Evolutionary conservation across 1,140 invertebrate genomes (phyloP).

Genomic region (Pseudomyrmex cubaensis): DNA sequence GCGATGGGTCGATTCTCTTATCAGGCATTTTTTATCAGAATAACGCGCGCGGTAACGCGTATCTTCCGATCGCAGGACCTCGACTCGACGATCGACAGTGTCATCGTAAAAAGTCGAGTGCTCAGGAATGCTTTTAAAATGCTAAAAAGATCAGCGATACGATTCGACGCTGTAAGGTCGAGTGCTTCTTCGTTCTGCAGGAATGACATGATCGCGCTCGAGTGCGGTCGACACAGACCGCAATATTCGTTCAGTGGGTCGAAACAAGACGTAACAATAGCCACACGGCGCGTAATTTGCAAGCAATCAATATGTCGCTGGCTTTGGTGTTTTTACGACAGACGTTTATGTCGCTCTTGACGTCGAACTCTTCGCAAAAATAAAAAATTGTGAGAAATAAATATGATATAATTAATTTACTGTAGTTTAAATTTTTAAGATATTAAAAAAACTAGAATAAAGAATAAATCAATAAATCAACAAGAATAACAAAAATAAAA

Average conservation of each 20-base stretch:
- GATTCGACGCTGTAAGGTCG: constrained; percentile 23
- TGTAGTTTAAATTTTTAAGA: too few species aligned
- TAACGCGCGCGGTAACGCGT: constrained; percentile 57
- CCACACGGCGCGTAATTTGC: not conserved
- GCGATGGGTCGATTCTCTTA: constrained; percentile 60
- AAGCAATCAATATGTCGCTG: constrained; percentile 28
- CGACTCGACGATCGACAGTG: constrained; percentile 56
- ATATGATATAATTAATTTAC: too few species aligned
- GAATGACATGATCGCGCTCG: not conserved
- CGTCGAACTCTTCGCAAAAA: too few species aligned
- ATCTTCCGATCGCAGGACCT: constrained; percentile 55
- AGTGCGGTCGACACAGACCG: constrained; percentile 30
- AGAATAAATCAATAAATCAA: too few species aligned
- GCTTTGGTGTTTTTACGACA: not conserved
- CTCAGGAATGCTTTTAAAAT: constrained; percentile 75
- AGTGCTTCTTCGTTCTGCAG: constrained; percentile 34
- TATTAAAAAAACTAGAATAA: too few species aligned
- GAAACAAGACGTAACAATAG: constrained; percentile 40
- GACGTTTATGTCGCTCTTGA: not conserved
- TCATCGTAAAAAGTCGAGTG: constrained; percentile 59
- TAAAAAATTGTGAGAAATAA: too few species aligned
- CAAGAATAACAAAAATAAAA: too few species aligned
- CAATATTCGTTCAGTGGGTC: not conserved
- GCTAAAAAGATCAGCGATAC: constrained; percentile 68
- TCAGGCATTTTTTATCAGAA: constrained; percentile 63